Base-by-base conservation (phyloP, 2,888 invertebrate species). In the Drosophila atripex region DNA sequence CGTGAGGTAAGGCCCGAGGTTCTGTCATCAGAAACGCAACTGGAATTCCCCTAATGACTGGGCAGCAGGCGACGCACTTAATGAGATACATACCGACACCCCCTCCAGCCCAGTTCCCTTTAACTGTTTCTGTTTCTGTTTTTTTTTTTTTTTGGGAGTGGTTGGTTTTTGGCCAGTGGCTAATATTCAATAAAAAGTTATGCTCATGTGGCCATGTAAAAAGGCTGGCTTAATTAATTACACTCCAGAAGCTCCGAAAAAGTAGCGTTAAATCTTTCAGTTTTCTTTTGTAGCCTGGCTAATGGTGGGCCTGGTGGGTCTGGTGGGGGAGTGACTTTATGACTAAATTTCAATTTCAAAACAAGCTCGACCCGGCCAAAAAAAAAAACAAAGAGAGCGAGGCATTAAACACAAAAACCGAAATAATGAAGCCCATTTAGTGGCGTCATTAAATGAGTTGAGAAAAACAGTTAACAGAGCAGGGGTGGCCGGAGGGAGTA, bases 371-470 rank as follows among this genome's bases (percentile, higher is more conserved):
- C 50, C 63, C 68, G 52, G 30, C 41, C 30, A 11, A 38, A 68
- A 65, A 56, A 54, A 18, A 18, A 18, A 18, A 46, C 47, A 55
- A 25, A 53, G 60, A 72, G 54, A 72, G 56, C 51, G 52, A 69
- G 38, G 51, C 57, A 50, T 51, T 55, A 78, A 73, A 66, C 65
- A 71, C 49, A 52, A 69, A 75, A 78, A 85, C 80, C 82, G 77
- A 76, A 78, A 87, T 87, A 88, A 88, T 87, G 79, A 84, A 82
- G 78, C 87, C 83, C 88, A 87, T 87, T 87, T 87, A 86, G 84
- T 86, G 75, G 85, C 76, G 80, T 86, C 87, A 88, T 88, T 88
- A 89, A 86, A 75, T 74, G 73, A 72, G 71, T 66, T 57, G 74
- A 71, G 76, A 64, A 75, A 72, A 77, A 71, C 54, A 57, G 61